Base-by-base conservation (phyloP, 2,113 vertebrate genomes). In the Scopus umbretta region DNA sequence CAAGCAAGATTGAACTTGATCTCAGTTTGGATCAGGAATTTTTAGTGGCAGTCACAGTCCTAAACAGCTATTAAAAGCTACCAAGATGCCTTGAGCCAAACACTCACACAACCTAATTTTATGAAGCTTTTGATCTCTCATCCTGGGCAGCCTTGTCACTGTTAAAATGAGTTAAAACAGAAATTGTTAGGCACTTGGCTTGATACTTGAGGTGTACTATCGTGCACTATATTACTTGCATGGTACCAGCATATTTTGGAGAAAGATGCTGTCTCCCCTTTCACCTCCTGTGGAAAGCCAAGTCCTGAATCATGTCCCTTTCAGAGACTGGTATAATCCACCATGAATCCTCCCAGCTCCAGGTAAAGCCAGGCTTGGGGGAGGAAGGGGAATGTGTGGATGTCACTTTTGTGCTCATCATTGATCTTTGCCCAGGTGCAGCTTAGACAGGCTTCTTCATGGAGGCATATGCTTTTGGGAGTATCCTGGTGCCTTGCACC, bases 111-210 rank as follows among this genome's bases (percentile, higher is more conserved):
- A 80, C 65, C n/a, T 88, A 78, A 92, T 83, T 92, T 86, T 91
- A 68, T 40, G 82, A 84, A 86, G 70, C 50, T 89, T 95, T 94
- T 95, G 82, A 94, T 91, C 52, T 94, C 34, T 89, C 40, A 49
- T 85, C 40, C n/a, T 32, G 32, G 30, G n/a, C 34, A 91, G 17
- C 30, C 43, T 73, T 91, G 29, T 53, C 36, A 65, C 20, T 93
- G 43, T 36, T 82, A 53, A 34, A 74, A 38, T 36, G 34, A 91
- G 62, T 73, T 89, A 80, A 73, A 94, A 71, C 52, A 18, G n/a
- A 81, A 89, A 87, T 47, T 85, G 22, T 88, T 16, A 49, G 26
- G 81, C 19, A 75, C 17, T n/a, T 79, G 34, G 8, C 19, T 38
- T 73, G 22, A 16, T 50, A 3, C 10, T 66, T 85, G 42, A 70